Evolutionary conservation across 2,797 vertebrate genomes (phyloP).

Genomic region (Pitangus sulphuratus): DNA sequence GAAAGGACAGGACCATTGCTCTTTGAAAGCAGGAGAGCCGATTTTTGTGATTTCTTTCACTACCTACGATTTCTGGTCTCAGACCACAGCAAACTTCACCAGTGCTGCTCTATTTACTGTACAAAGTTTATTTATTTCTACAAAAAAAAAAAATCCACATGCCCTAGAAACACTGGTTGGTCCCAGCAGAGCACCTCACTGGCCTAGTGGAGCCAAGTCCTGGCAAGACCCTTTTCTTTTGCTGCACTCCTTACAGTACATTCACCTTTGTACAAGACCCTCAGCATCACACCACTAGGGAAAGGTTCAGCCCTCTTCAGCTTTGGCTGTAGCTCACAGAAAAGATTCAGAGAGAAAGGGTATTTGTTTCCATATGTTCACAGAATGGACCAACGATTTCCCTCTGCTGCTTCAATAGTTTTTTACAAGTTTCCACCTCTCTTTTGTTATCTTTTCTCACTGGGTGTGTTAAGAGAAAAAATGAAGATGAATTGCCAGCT

Average conservation of each 20-base stretch:
- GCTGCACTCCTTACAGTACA: neutral
- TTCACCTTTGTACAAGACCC: neutral
- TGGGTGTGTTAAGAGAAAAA: neutral
- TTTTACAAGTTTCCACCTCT: neutral
- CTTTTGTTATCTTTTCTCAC: neutral
- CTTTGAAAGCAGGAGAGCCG: neutral
- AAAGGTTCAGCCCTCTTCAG: neutral
- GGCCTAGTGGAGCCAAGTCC: neutral
- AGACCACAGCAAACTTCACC: neutral
- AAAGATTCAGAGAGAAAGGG: neutral
- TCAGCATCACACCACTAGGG: neutral
- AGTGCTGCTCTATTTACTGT: neutral
- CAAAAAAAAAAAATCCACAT: neutral
- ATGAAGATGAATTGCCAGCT: neutral
- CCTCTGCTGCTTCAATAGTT: neutral
- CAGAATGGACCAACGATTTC: neutral
- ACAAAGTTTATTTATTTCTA: neutral
- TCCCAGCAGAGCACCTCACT: neutral
- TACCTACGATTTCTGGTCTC: neutral
- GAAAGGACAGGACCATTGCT: neutral
- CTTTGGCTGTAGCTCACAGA: neutral
- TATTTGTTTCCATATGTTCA: fast-evolving
- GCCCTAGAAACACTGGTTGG: neutral
- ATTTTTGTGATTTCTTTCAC: neutral
- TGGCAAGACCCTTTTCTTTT: neutral